Conservation (phyloP, 2,888 invertebrate genomes). For the Tridacna crocea region DNA sequence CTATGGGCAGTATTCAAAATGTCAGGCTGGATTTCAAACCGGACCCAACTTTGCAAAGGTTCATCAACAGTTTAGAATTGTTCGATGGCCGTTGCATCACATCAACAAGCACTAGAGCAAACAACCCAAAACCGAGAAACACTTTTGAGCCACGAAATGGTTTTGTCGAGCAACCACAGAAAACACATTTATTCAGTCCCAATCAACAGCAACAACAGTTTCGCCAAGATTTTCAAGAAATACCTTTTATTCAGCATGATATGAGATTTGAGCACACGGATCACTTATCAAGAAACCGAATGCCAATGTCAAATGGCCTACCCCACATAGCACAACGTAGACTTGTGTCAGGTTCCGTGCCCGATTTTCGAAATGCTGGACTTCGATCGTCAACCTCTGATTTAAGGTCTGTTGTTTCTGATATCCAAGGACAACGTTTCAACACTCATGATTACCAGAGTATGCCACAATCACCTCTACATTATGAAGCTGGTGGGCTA, state of each 20-base stretch:
- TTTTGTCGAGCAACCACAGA: conserved; percentile 5
- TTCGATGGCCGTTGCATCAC: conserved; percentile 55
- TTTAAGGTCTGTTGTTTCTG: conserved; percentile 20
- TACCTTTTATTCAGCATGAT: background rate
- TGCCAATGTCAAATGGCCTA: conserved; percentile 39
- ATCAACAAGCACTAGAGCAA: conserved; percentile 41
- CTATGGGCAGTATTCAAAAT: conserved; percentile 61
- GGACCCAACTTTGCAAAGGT: conserved; percentile 56
- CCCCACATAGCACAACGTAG: conserved; percentile 38
- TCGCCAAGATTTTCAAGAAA: background rate
- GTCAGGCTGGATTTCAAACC: conserved; percentile 58
- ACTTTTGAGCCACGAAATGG: conserved; percentile 33
- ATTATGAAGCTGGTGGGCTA: conserved; percentile 28
- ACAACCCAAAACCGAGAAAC: conserved; percentile 45
- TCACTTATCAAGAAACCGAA: conserved; percentile 24
- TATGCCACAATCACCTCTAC: conserved; percentile 42
- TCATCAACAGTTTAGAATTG: conserved; percentile 52
- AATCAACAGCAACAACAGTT: background rate
- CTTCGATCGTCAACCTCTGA: conserved; percentile 28
- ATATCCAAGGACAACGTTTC: conserved; percentile 9
- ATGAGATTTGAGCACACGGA: conserved; percentile 24
- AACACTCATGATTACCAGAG: conserved; percentile 20
- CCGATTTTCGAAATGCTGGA: conserved; percentile 53
- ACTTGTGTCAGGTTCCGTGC: conserved; percentile 51
- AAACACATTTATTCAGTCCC: background rate